Evolutionary conservation across 2,888 invertebrate genomes (phyloP).

Genomic region (Agrilus biguttatus): DNA sequence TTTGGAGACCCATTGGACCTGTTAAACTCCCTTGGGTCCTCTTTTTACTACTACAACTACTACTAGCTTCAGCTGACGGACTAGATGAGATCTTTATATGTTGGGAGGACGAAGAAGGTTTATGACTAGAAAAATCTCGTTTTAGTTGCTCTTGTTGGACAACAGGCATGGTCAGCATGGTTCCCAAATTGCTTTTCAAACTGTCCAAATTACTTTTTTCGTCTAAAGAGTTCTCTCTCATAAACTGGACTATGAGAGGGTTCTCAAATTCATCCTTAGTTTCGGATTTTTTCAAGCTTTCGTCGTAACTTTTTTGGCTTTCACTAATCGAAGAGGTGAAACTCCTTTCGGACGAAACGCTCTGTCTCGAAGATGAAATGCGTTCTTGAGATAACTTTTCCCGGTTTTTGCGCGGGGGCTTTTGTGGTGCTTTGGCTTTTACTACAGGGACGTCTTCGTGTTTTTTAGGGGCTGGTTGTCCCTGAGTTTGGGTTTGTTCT

Average conservation of each 20-base stretch:
- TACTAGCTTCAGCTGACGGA: background rate
- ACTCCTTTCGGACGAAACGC: background rate
- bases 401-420: slow-evolving; percentile 11
- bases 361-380: slow-evolving; percentile 1
- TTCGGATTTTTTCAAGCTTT: background rate
- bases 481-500: background rate
- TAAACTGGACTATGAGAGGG: slow-evolving; percentile 24
- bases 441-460: background rate
- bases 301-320: background rate
- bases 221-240: slow-evolving; percentile 22
- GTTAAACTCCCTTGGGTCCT: background rate
- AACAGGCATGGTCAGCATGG: slow-evolving; percentile 5
- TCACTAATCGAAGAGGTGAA: background rate
- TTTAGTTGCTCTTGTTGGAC: slow-evolving; percentile 4
- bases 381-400: slow-evolving; percentile 4
- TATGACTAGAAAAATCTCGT: slow-evolving; percentile 2
- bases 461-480: background rate
- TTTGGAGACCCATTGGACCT: background rate
- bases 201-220: slow-evolving; percentile 8
- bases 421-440: slow-evolving; percentile 6
- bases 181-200: background rate
- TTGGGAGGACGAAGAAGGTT: background rate
- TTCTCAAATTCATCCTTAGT: slow-evolving; percentile 12
- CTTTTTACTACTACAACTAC: background rate
- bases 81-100: background rate